These are phyloP conservation scores for Platyrinchus mystaceus DNA, from an alignment of 2,797 vertebrate species.

Conservation along the genomic window DNA sequence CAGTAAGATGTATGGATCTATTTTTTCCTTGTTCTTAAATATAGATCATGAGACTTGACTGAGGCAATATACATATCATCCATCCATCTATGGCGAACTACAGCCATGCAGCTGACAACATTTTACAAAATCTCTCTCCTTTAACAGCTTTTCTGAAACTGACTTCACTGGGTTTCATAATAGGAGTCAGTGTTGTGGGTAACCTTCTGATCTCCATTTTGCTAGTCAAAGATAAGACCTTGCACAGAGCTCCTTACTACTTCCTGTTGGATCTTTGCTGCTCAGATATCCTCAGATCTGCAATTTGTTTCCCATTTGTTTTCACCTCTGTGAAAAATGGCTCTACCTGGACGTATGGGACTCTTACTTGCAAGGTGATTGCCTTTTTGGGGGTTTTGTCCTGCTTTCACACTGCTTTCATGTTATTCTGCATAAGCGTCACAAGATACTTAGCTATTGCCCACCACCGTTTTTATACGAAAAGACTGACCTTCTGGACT, in stretches of 20 bases:
- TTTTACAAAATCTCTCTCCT: constrained; percentile 99
- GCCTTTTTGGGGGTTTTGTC: constrained; percentile 98
- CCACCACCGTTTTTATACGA: constrained; percentile 98
- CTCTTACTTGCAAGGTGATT: constrained; percentile 98
- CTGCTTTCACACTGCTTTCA: constrained; percentile 99
- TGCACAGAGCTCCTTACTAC: constrained; percentile 98
- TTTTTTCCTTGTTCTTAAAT: constrained; percentile 87
- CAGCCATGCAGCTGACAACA: constrained; percentile 99
- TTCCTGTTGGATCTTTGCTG: constrained; percentile 99
- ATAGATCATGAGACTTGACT: constrained; percentile 99
- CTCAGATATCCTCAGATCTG: constrained; percentile 97
- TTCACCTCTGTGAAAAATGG: constrained; percentile 99
- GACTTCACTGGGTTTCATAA: constrained; percentile 99
- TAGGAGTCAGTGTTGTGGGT: constrained; percentile 97
- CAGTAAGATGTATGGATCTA: constrained; percentile 97
- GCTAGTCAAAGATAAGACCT: constrained; percentile 99
- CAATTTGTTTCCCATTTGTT: constrained; percentile 99
- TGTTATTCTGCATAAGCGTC: constrained; percentile 99
- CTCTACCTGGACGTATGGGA: constrained; percentile 96
- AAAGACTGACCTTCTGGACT: constrained; percentile 98
- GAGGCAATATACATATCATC: constrained; percentile 97
- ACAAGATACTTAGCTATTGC: constrained; percentile 99
- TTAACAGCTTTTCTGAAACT: constrained; percentile 99
- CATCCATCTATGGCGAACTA: constrained; percentile 99
- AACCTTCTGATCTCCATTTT: constrained; percentile 99